Conservation (phyloP, 1,140 invertebrate species). For the Bombus ignitus region DNA sequence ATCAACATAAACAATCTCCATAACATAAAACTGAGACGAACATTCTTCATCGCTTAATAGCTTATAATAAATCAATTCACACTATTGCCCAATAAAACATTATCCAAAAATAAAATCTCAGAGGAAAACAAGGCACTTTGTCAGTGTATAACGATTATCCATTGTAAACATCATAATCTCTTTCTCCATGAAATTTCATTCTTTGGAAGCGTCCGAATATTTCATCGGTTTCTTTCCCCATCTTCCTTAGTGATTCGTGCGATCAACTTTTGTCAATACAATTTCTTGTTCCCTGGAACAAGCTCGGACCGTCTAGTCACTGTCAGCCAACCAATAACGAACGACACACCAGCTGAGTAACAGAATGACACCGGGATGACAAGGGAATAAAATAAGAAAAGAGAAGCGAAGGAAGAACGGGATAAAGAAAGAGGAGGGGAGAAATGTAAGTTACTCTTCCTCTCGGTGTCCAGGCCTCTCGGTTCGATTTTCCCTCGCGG, state of each 20-base stretch:
- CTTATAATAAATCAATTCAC: background rate
- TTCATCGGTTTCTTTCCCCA: background rate
- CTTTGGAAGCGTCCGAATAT: no score
- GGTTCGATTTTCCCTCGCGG: conserved; percentile 77
- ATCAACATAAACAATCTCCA: background rate
- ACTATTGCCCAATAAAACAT: background rate
- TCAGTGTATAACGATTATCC: background rate
- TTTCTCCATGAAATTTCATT: background rate
- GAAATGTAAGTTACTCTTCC: no score
- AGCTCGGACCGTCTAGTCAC: background rate
- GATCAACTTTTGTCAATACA: background rate
- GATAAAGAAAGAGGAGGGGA: no score
- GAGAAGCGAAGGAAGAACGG: no score
- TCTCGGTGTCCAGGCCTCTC: conserved; percentile 61
- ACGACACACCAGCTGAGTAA: no score
- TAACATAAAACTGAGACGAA: no score
- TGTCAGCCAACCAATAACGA: no score
- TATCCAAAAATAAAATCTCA: background rate
- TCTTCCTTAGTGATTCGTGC: background rate
- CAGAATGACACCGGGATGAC: no score
- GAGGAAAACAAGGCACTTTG: background rate
- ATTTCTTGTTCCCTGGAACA: background rate
- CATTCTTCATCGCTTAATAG: no score
- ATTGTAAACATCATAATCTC: background rate
- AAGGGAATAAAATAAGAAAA: no score